Base-by-base conservation (phyloP, 1,140 invertebrate genomes). In the Sycobia sp. region DNA sequence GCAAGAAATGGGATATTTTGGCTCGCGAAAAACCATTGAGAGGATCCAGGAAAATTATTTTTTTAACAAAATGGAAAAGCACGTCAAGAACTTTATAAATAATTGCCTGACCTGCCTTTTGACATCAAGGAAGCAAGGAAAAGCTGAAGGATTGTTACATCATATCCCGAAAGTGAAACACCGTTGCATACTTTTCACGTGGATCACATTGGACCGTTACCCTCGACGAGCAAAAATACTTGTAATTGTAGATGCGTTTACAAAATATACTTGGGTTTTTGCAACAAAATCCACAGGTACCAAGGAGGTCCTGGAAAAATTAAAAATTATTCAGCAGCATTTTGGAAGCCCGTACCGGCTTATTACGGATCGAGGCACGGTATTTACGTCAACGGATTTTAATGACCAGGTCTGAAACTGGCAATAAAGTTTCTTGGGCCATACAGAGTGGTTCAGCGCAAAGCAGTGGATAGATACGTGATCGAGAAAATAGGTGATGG, bases 311-410 rank as follows among this genome's bases (percentile, higher is more conserved):
- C 5, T 46, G 4, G 13, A 32, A 14, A 50, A 50, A 16, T 1
- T 50, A 27, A 13, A 16, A n/a, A 9, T 50, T 3, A 1, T 50
- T 5, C 47, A 50, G 9, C 14, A 50, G 20, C 14, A 29, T 8
- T 50, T 50, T n/a, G 27, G 47, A 9, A 50, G 32, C n/a, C 14
- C 47, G 2, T 3, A 9, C 4, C 11, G 47, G 5, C 29, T 50
- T n/a, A 62, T 69, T 16, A 59, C 49, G 0, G 65, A 70, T 34
- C 41, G 64, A 16, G 65, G 67, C 2, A 64, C 53, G 3, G 66
- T 56, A 0, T 67, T 60, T n/a, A 64, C 66, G 0, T 62, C 56
- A 0, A 25, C 22, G 38, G n/a, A 34, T 58, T 44, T 72, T 62
- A 38, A 68, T 53, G n/a, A 16, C n/a, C n/a, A n/a, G n/a, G n/a